These are phyloP conservation scores for Euborellia annulipes DNA, from an alignment of 1,140 invertebrate genomes.

Conservation along the genomic window DNA sequence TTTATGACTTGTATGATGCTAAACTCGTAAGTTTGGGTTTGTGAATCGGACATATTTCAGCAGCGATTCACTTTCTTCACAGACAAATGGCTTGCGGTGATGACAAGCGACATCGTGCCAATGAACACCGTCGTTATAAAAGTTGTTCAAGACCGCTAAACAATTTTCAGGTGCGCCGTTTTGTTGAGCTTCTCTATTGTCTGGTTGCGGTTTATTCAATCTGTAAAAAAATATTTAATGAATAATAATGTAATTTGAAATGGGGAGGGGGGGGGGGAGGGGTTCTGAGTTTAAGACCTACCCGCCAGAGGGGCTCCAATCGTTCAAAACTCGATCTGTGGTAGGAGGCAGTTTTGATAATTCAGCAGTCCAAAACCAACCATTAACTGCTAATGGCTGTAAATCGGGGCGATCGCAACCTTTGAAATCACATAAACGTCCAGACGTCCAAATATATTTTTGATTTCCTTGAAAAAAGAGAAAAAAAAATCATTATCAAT, in stretches of 20 bases:
- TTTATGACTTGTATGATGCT: too few relatives aligned
- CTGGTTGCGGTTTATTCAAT: slow-evolving; percentile 61
- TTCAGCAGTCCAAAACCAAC: slow-evolving; percentile 77
- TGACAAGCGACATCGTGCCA: slow-evolving; percentile 79
- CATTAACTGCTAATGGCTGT: slow-evolving; percentile 56
- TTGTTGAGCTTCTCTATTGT: slow-evolving; percentile 61
- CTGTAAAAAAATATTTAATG: slow-evolving; percentile 20
- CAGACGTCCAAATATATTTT: slow-evolving; percentile 77
- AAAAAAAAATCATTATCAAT: too few relatives aligned
- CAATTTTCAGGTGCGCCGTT: slow-evolving; percentile 65
- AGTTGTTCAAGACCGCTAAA: slow-evolving; percentile 61
- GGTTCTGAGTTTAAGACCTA: slow-evolving; percentile 18
- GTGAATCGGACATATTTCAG: slow-evolving; percentile 63
- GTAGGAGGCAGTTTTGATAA: slow-evolving; percentile 62
- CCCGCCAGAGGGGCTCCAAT: slow-evolving; percentile 68
- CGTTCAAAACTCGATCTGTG: slow-evolving; percentile 54
- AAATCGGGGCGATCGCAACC: slow-evolving; percentile 57
- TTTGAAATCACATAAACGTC: slow-evolving; percentile 67
- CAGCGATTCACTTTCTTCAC: slow-evolving; percentile 65
- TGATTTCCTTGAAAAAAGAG: slow-evolving; percentile 31
- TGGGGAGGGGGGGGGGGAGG: too few relatives aligned
- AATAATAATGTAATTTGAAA: too few relatives aligned
- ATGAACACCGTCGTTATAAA: slow-evolving; percentile 72
- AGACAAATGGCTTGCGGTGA: slow-evolving; percentile 66
- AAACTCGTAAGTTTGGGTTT: slow-evolving; percentile 54